phyloP scores from a whole-genome alignment of 2,797 vertebrate genomes.

The Alfaro cultratus region DNA sequence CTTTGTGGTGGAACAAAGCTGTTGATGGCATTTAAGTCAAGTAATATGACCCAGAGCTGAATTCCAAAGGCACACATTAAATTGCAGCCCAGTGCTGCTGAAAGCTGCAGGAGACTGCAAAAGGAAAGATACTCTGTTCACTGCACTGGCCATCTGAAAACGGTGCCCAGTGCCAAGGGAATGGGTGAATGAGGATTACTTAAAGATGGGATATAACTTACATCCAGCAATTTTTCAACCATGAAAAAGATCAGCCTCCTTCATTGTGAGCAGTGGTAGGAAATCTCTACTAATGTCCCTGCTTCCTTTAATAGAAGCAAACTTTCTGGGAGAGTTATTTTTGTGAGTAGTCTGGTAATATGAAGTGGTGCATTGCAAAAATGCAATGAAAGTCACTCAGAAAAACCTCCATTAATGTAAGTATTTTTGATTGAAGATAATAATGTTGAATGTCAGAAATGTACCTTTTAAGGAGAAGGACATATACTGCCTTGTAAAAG shows the following conservation, averaged over 20 bases:
- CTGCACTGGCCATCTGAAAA: conserved; percentile 41
- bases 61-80: conserved; percentile 75
- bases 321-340: neutral
- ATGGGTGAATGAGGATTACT: conserved; percentile 62
- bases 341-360: neutral
- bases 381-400: neutral
- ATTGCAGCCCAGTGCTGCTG: conserved; percentile 64
- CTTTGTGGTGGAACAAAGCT: conserved; percentile 74
- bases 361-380: neutral
- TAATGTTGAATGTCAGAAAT: conserved; percentile 7
- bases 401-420: neutral
- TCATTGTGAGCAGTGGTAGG: conserved; percentile 33
- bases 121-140: conserved; percentile 60
- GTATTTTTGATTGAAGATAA: conserved; percentile 16
- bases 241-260: conserved; percentile 20
- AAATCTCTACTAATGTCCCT: conserved; percentile 31
- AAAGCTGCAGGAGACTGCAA: conserved; percentile 65
- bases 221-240: conserved; percentile 38
- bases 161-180: conserved; percentile 49
- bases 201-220: conserved; percentile 43
- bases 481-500: neutral
- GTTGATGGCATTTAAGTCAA: conserved; percentile 77
- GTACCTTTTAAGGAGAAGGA: neutral
- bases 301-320: conserved; percentile 11
- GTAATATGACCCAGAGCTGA: conserved; percentile 64